Percentiles rank a stretch among this genome's conserved stretches.
phyloP scores from a whole-genome alignment of 2,113 vertebrate genomes.

The Nothobranchius furzeri region DNA sequence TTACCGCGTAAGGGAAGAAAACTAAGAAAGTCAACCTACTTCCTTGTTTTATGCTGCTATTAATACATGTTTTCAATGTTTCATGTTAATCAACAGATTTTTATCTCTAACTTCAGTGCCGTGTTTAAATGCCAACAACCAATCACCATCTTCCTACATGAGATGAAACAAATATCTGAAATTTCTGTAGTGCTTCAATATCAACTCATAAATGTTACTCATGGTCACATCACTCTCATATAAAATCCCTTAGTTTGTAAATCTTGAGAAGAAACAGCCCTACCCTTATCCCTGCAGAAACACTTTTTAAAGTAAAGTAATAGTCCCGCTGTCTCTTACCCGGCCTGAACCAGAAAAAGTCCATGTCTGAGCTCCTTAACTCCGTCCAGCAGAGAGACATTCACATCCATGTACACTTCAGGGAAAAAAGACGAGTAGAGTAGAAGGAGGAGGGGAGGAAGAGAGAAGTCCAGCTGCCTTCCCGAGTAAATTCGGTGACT shows the following conservation, averaged over 20 bases:
- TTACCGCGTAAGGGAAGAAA: no score
- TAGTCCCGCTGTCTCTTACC: constrained; percentile 54
- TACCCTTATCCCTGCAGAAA: constrained; percentile 19
- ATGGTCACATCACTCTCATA: background rate
- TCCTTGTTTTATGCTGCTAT: no score
- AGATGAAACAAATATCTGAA: background rate
- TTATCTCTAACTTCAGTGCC: background rate
- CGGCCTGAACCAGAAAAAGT: constrained; percentile 65
- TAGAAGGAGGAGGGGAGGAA: background rate
- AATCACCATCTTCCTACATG: no score
- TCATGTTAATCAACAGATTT: no score
- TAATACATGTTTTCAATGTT: no score
- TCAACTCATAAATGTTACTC: background rate
- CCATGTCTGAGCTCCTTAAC: constrained; percentile 55
- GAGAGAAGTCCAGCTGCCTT: constrained; percentile 24
- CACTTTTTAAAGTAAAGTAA: background rate
- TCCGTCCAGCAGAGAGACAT: constrained; percentile 6
- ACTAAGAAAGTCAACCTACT: no score
- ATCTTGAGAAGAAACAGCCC: constrained; percentile 19
- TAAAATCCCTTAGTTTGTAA: constrained; percentile 38
- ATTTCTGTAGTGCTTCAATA: background rate
- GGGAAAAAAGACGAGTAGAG: background rate
- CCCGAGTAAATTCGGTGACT: constrained; percentile 54
- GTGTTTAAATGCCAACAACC: background rate
- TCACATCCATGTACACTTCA: constrained; percentile 23